Conservation (phyloP, 2,113 vertebrate species). For the Mus musculus region DNA sequence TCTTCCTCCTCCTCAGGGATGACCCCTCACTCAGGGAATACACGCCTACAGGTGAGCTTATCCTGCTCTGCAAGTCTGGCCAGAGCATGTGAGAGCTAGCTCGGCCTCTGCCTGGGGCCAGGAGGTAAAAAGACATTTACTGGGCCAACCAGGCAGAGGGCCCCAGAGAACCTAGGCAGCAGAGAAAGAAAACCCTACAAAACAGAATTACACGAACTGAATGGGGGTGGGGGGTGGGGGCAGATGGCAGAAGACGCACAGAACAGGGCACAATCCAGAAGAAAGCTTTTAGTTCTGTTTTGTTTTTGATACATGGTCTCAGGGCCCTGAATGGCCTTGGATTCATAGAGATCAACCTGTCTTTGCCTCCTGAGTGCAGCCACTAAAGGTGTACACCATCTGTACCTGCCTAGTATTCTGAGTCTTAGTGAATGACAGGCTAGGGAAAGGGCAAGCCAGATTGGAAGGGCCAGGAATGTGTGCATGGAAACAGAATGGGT, state of each 20-base stretch:
- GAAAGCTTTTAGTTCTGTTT: neutral
- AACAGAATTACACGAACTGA: neutral
- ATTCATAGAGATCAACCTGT: neutral
- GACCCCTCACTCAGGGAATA: conserved; percentile 24
- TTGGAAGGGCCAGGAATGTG: neutral
- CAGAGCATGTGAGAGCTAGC: neutral
- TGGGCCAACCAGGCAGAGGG: neutral
- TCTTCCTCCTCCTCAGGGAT: neutral
- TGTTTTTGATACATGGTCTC: neutral
- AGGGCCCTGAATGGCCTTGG: neutral
- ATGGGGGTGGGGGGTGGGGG: neutral
- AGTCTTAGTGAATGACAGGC: neutral
- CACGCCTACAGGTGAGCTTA: conserved; percentile 83
- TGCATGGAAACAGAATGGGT: neutral
- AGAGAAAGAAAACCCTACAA: neutral
- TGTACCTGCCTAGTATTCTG: neutral
- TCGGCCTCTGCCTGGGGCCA: neutral
- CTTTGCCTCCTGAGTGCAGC: neutral
- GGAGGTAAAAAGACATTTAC: neutral
- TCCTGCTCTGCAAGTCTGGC: neutral
- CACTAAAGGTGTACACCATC: neutral
- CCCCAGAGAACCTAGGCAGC: neutral
- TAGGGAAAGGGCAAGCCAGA: neutral
- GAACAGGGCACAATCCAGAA: neutral
- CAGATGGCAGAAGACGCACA: neutral